phyloP scores from a whole-genome alignment of 2,888 invertebrate species.

The Chymomyza fuscimana region DNA sequence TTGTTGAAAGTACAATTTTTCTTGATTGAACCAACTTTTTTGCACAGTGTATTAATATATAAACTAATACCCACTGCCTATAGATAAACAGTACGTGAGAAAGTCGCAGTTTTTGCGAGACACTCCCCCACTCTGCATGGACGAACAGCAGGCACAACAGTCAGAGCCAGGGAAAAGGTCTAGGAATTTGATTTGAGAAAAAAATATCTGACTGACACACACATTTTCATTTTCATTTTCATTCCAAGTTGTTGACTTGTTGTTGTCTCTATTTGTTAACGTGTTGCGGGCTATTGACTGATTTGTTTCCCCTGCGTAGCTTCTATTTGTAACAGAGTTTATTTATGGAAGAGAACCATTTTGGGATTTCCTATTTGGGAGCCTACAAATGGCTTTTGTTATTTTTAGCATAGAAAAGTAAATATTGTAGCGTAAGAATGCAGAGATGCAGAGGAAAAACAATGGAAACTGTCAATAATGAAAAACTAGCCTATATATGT shows the following conservation, averaged over 20 bases:
- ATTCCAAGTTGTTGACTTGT: neutral
- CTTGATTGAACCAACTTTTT: too few relatives aligned
- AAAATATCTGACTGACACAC: constrained; percentile 52
- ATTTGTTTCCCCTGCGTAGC: constrained; percentile 20
- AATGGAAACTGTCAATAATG: neutral
- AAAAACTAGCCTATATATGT: neutral
- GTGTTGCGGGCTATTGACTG: constrained; percentile 6
- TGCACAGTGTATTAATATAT: constrained; percentile 8
- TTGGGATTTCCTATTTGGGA: neutral
- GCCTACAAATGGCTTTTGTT: neutral
- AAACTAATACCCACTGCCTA: constrained; percentile 34
- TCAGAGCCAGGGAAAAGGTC: constrained; percentile 8
- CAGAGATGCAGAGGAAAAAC: neutral
- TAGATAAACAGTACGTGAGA: constrained; percentile 59
- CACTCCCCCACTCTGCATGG: neutral
- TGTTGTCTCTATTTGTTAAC: neutral
- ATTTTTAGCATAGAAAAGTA: neutral
- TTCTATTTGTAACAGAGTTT: constrained; percentile 50
- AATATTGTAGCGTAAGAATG: neutral
- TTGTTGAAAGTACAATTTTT: too few relatives aligned
- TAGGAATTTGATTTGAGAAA: constrained; percentile 35
- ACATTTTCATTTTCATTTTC: constrained; percentile 20
- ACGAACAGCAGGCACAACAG: neutral
- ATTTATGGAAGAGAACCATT: constrained; percentile 42
- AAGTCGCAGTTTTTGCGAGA: constrained; percentile 26